Percentiles rank a stretch among this genome's conserved stretches.
phyloP scores from a whole-genome alignment of 2,113 vertebrate species.

The Narcine bancroftii region DNA sequence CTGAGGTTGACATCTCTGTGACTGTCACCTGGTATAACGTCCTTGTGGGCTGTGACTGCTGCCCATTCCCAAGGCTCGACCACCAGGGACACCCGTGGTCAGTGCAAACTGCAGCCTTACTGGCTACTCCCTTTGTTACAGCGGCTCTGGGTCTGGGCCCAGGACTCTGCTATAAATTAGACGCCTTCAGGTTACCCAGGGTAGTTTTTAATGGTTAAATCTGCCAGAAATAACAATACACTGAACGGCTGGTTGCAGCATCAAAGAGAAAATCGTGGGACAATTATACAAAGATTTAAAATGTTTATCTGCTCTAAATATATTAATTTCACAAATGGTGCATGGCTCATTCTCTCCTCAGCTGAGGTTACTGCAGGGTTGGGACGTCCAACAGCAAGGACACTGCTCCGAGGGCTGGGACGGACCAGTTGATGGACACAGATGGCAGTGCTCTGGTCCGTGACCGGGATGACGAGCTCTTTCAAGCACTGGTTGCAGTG shows the following conservation, averaged over 20 bases:
- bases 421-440: too few species aligned
- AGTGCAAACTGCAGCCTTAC: background rate
- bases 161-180: too few species aligned
- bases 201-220: background rate
- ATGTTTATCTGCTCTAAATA: constrained; percentile 8
- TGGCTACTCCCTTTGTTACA: too few species aligned
- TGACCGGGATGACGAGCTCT: too few species aligned
- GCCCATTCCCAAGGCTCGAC: background rate
- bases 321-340: background rate
- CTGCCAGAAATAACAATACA: background rate
- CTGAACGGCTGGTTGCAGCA: background rate
- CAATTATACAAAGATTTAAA: constrained; percentile 1
- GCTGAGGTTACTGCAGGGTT: background rate
- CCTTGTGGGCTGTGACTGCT: background rate
- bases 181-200: too few species aligned
- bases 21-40: background rate
- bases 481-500: too few species aligned
- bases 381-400: too few species aligned
- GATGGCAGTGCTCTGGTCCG: too few species aligned
- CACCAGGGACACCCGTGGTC: background rate
- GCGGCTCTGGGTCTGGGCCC: too few species aligned
- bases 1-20: too few species aligned
- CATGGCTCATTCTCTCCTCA: background rate
- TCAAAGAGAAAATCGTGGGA: background rate
- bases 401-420: too few species aligned